Conservation (phyloP, 1,140 invertebrate genomes). For the Acromyrmex charruanus region DNA sequence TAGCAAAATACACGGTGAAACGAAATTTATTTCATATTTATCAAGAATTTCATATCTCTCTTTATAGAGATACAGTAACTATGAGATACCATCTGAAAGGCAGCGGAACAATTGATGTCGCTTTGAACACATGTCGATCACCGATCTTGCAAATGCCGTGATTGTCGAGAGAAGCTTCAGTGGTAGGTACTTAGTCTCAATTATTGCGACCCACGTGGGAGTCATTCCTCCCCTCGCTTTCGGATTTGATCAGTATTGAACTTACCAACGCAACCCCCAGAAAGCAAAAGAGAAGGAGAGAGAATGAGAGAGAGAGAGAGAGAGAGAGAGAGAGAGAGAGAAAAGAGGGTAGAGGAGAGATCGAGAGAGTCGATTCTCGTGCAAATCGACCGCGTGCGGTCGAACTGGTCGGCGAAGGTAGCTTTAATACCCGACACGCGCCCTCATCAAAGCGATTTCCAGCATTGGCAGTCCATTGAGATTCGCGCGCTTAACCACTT, state of each 20-base stretch:
- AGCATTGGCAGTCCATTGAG: constrained; percentile 69
- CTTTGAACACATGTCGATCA: constrained; percentile 42
- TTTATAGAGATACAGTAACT: neutral
- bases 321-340: constrained; percentile 38
- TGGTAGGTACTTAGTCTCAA: constrained; percentile 9
- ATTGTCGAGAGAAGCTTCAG: constrained; percentile 22
- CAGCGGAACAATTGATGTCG: constrained; percentile 12
- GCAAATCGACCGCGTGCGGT: constrained; percentile 58
- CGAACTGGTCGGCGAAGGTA: constrained; percentile 64
- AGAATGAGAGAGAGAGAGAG: constrained; percentile 41
- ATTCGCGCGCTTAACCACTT: constrained; percentile 76
- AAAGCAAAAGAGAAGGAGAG: constrained; percentile 35
- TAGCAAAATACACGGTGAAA: neutral
- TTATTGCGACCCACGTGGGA: constrained; percentile 27
- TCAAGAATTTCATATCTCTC: neutral
- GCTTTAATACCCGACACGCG: constrained; percentile 79
- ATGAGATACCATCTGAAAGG: neutral
- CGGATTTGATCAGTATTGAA: constrained; percentile 66
- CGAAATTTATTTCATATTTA: neutral
- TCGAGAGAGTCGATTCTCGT: constrained; percentile 45
- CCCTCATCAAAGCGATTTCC: constrained; percentile 77
- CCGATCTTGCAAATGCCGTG: constrained; percentile 14
- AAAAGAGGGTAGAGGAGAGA: neutral
- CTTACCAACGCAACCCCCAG: constrained; percentile 39
- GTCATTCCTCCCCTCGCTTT: constrained; percentile 11